These are phyloP conservation scores for Ceratoteleas bidentatus DNA, from an alignment of 1,140 invertebrate genomes.

Conservation along the genomic window DNA sequence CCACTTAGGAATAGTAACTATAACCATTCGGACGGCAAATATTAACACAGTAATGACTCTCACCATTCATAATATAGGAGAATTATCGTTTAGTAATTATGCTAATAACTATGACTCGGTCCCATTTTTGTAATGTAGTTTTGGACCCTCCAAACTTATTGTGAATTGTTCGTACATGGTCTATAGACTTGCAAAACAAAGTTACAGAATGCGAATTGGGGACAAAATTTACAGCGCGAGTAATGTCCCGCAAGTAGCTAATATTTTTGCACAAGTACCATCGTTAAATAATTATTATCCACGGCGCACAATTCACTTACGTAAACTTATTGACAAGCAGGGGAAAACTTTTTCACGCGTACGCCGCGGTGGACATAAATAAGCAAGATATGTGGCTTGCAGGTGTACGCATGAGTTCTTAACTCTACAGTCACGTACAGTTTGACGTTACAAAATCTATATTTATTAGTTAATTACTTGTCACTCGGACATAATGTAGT, in stretches of 20 bases:
- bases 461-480: constrained; percentile 59
- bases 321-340: constrained; percentile 54
- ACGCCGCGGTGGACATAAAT: constrained; percentile 36
- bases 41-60: too few relatives aligned
- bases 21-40: too few relatives aligned
- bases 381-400: constrained; percentile 44
- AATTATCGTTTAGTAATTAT: too few relatives aligned
- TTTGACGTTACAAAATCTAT: constrained; percentile 36
- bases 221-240: constrained; percentile 38
- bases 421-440: constrained; percentile 22
- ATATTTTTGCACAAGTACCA: constrained; percentile 51
- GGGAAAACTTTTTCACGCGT: constrained; percentile 43
- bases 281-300: constrained; percentile 55
- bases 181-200: too few relatives aligned
- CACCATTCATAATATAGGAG: too few relatives aligned
- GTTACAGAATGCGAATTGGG: background rate
- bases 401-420: constrained; percentile 40
- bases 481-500: constrained; percentile 48
- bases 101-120: too few relatives aligned
- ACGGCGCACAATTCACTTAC: constrained; percentile 46
- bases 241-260: constrained; percentile 27
- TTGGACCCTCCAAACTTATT: too few relatives aligned
- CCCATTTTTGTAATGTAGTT: too few relatives aligned
- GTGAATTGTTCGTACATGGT: too few relatives aligned
- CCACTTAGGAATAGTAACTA: too few relatives aligned